Evolutionary conservation across 1,140 invertebrate species (phyloP).

Genomic region (Cherax destructor): DNA sequence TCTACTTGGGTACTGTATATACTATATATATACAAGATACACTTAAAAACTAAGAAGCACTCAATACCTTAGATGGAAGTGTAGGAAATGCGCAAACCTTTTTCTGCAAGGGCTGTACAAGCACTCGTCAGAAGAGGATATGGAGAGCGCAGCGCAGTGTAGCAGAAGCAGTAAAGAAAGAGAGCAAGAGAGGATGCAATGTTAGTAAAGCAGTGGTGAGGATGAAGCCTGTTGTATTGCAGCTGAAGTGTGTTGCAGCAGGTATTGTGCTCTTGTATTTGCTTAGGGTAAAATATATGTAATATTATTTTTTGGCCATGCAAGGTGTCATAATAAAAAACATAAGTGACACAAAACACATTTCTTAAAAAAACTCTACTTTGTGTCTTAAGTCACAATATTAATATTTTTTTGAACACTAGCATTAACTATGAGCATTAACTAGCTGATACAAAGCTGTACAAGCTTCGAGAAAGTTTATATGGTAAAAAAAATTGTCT

Average conservation of each 20-base stretch:
- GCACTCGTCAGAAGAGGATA: constrained; percentile 40
- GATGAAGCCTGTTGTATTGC: not conserved
- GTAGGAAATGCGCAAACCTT: constrained; percentile 64
- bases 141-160: constrained; percentile 39
- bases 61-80: constrained; percentile 60
- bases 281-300: not conserved
- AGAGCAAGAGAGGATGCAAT: constrained; percentile 16
- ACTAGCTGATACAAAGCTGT: no score
- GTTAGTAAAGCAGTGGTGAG: constrained; percentile 28
- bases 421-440: no score
- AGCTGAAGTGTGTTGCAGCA: not conserved
- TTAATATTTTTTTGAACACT: no score
- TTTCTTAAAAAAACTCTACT: no score
- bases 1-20: not conserved
- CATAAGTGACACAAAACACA: no score
- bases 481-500: no score
- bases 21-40: not conserved
- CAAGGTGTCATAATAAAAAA: not conserved
- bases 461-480: no score
- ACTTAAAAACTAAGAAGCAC: not conserved
- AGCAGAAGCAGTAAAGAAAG: constrained; percentile 40
- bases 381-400: no score
- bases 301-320: not conserved
- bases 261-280: not conserved
- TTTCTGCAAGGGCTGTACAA: constrained; percentile 61